A percentile compares a stretch with the other conserved stretches of the same genome.
Conservation (phyloP, 1,140 invertebrate genomes). For the Hyposmocoma kahamanoa region DNA sequence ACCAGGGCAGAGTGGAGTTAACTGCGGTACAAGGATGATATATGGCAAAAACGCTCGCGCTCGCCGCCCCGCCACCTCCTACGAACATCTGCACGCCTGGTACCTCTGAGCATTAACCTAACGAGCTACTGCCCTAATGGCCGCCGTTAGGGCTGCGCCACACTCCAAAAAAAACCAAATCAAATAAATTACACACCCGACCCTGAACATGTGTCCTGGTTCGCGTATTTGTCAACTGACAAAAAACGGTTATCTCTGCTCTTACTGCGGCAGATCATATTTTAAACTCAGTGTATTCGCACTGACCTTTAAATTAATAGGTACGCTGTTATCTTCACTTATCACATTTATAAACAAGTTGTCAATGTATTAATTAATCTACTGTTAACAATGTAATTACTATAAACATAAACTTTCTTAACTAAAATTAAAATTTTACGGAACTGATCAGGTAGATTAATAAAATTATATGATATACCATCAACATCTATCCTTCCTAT, state of each 20-base stretch:
- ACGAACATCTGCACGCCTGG: slow-evolving; percentile 54
- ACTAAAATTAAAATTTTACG: no score
- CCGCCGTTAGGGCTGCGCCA: slow-evolving; percentile 45
- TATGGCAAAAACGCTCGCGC: slow-evolving; percentile 42
- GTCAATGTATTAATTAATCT: no score
- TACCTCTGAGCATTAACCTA: slow-evolving; percentile 59
- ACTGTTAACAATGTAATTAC: no score
- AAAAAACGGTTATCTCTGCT: slow-evolving; percentile 31
- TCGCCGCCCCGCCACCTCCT: slow-evolving; percentile 18
- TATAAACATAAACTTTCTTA: no score
- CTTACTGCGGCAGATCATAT: no score
- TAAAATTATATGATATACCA: no score
- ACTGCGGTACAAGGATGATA: slow-evolving; percentile 42
- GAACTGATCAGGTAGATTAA: no score
- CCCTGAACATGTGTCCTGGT: slow-evolving; percentile 28
- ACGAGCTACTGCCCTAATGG: slow-evolving; percentile 64
- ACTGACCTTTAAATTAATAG: no score
- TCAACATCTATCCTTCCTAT: no score
- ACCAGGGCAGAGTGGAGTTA: slow-evolving; percentile 26
- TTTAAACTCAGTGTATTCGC: no score
- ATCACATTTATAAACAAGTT: no score
- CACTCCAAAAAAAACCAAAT: slow-evolving; percentile 45
- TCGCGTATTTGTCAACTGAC: slow-evolving; percentile 31
- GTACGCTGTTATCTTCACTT: no score
- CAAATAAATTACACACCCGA: slow-evolving; percentile 57